Percentiles rank a stretch among this genome's conserved stretches.
Conservation (phyloP, 2,888 invertebrate genomes). For the Noctua comes region DNA sequence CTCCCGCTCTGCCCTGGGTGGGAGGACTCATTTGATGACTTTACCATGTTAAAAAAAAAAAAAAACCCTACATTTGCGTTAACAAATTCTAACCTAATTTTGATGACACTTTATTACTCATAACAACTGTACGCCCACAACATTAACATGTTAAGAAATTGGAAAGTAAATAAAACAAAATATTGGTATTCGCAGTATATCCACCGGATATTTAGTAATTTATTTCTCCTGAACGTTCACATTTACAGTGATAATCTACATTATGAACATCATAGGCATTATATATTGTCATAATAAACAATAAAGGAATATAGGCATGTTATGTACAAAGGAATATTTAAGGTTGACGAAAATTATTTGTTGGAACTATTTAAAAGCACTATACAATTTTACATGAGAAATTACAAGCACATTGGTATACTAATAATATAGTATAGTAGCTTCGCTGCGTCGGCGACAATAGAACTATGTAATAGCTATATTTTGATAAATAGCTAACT, state of each 20-base stretch:
- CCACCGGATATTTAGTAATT: constrained; percentile 86
- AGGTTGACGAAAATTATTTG: constrained; percentile 75
- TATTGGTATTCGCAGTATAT: constrained; percentile 86
- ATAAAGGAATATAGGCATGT: constrained; percentile 82
- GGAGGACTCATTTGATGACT: too few relatives aligned
- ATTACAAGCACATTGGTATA: constrained; percentile 80
- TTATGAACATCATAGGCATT: constrained; percentile 88
- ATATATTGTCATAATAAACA: constrained; percentile 84
- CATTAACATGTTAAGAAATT: too few relatives aligned
- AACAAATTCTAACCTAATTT: too few relatives aligned
- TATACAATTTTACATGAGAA: constrained; percentile 87
- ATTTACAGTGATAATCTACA: constrained; percentile 87
- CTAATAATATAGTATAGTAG: constrained; percentile 67
- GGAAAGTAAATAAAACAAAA: constrained; percentile 81
- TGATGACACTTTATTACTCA: too few relatives aligned
- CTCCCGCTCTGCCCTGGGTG: too few relatives aligned
- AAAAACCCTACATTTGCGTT: too few relatives aligned
- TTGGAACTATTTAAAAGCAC: constrained; percentile 84
- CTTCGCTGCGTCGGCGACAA: constrained; percentile 61
- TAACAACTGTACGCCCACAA: neutral
- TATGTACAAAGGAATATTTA: constrained; percentile 85
- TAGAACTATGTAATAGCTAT: constrained; percentile 60
- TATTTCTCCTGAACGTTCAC: constrained; percentile 85
- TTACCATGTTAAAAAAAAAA: too few relatives aligned
- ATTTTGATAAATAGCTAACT: constrained; percentile 75